phyloP scores from a whole-genome alignment of 1,140 invertebrate genomes.

The Metaphire vulgaris region DNA sequence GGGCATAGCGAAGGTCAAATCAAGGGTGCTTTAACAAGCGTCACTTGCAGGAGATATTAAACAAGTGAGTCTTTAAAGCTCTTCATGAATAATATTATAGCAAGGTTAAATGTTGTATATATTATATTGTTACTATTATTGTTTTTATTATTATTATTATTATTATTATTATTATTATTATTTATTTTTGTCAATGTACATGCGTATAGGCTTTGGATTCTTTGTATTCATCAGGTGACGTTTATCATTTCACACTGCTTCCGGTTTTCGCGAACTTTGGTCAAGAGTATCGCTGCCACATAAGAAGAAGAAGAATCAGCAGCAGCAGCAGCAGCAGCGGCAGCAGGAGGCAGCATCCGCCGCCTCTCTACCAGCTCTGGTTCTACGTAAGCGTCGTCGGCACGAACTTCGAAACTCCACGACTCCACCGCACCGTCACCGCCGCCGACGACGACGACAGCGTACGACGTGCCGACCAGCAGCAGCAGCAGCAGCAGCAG shows the following conservation, averaged over 20 bases:
- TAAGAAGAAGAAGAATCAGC: conserved; percentile 35
- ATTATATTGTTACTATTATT: neutral
- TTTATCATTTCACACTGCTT: conserved; percentile 37
- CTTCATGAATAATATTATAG: too few species aligned
- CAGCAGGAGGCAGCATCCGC: too few species aligned
- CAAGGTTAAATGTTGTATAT: neutral
- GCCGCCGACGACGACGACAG: conserved; percentile 25
- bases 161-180: neutral
- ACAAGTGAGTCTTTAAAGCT: too few species aligned
- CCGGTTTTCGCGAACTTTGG: conserved; percentile 36
- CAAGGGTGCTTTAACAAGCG: too few species aligned
- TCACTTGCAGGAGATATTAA: too few species aligned
- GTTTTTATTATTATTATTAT: neutral
- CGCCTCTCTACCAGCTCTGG: conserved; percentile 38
- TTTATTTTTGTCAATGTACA: neutral
- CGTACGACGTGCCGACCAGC: too few species aligned
- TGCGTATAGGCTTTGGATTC: too few species aligned
- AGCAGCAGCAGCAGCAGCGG: too few species aligned
- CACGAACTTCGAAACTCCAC: conserved; percentile 33
- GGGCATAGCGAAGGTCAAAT: too few species aligned
- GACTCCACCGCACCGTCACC: conserved; percentile 24
- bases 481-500: neutral
- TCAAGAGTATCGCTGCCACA: conserved; percentile 37
- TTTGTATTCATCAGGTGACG: conserved; percentile 40
- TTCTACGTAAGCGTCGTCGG: conserved; percentile 35